Percentiles rank a stretch among this genome's conserved stretches.
Evolutionary conservation across 2,797 vertebrate genomes (phyloP).

Genomic region (Bradypodion ventrale): DNA sequence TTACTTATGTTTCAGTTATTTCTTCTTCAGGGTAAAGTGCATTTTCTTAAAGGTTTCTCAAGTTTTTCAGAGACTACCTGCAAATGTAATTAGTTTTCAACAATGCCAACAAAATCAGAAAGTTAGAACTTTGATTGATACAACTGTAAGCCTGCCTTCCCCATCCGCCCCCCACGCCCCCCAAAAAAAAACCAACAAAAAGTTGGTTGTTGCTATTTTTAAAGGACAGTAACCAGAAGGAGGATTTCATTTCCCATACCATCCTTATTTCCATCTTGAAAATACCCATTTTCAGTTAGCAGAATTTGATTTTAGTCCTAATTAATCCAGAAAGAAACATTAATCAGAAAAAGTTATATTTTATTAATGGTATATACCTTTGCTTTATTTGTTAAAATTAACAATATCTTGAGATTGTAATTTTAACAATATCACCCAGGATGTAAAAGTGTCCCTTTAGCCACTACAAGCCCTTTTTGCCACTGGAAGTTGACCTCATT

Average conservation of each 20-base stretch:
- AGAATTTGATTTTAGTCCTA: not conserved
- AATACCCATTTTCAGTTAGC: not conserved
- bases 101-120: not conserved
- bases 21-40: not conserved
- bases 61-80: not conserved
- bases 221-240: not conserved
- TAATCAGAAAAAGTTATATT: not conserved
- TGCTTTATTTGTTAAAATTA: not conserved
- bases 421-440: not conserved
- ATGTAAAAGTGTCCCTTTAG: too few species aligned
- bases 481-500: too few species aligned
- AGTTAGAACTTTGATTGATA: conserved; percentile 11
- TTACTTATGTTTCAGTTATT: not conserved
- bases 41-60: conserved; percentile 25
- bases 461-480: too few species aligned
- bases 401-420: not conserved
- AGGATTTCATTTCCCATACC: not conserved
- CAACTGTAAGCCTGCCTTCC: conserved; percentile 17
- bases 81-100: conserved; percentile 12
- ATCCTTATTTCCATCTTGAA: not conserved
- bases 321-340: not conserved
- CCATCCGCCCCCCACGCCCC: too few species aligned
- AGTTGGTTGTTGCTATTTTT: not conserved
- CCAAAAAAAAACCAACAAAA: not conserved
- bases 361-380: not conserved